A percentile compares a stretch with the other conserved stretches of the same genome.
phyloP scores from a whole-genome alignment of 2,113 vertebrate species.

The Aplodontia rufa region DNA sequence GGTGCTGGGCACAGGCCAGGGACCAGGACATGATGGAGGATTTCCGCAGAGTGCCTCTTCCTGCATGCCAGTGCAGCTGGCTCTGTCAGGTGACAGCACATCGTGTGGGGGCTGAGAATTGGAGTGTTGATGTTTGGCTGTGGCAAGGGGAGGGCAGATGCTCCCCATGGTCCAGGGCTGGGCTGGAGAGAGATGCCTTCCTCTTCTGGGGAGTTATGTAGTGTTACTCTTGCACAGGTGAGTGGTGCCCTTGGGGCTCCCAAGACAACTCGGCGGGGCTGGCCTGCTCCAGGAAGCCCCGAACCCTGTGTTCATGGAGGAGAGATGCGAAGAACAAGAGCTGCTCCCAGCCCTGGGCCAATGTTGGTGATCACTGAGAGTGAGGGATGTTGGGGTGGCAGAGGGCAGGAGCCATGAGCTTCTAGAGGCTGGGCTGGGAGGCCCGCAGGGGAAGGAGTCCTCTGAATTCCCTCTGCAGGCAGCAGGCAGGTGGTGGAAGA shows the following conservation, averaged over 20 bases:
- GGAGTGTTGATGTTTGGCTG: background rate
- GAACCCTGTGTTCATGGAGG: fast-evolving
- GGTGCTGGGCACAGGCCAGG: slow-evolving; percentile 41
- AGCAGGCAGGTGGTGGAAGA: background rate
- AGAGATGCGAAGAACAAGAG: background rate
- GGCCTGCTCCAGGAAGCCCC: background rate
- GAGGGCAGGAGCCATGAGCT: background rate
- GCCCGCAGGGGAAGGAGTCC: background rate
- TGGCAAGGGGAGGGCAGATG: background rate
- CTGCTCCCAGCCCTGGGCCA: fast-evolving
- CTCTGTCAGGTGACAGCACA: background rate
- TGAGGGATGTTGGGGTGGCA: too few species aligned
- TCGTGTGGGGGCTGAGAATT: background rate
- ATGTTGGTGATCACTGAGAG: background rate
- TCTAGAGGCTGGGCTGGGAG: background rate
- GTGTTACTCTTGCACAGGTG: background rate
- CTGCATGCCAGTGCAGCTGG: background rate
- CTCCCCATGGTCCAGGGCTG: background rate
- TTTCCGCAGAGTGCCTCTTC: background rate
- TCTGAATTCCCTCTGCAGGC: background rate
- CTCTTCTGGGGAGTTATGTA: fast-evolving
- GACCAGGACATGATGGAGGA: background rate
- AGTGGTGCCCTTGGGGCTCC: background rate
- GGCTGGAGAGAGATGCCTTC: fast-evolving
- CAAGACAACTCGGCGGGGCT: background rate